Conservation (phyloP, 2,797 vertebrate genomes). For the Channallabes apus region DNA sequence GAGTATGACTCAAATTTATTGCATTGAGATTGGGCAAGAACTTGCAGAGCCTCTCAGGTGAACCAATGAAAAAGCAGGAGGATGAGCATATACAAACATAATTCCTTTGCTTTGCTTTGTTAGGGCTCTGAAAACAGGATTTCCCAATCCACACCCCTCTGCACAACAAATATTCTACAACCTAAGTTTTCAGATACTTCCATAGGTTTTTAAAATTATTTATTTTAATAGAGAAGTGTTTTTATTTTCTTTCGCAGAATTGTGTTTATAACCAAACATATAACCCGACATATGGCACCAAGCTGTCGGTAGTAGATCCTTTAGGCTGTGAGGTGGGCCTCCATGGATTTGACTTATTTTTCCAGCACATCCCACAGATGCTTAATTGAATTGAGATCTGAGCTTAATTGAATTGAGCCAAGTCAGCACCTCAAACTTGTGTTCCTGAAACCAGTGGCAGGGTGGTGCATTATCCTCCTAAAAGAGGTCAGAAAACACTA, state of each 20-base stretch:
- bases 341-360: too few relatives aligned
- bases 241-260: neutral
- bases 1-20: slow-evolving; percentile 61
- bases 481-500: too few relatives aligned
- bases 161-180: neutral
- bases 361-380: too few relatives aligned
- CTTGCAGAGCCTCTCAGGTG: slow-evolving; percentile 5
- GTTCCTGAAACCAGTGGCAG: too few relatives aligned
- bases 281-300: neutral
- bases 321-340: too few relatives aligned
- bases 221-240: neutral
- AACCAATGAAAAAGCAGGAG: slow-evolving; percentile 15
- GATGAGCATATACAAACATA: neutral
- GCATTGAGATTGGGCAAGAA: slow-evolving; percentile 38
- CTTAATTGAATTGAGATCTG: too few relatives aligned
- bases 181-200: neutral
- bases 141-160: neutral
- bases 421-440: too few relatives aligned
- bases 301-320: too few relatives aligned
- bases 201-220: too few relatives aligned
- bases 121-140: neutral
- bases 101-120: slow-evolving; percentile 16
- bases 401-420: too few relatives aligned
- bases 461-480: too few relatives aligned
- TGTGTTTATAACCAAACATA: neutral